These are phyloP conservation scores for Nycticebus coucang DNA, from an alignment of 2,113 vertebrate species.

Conservation along the genomic window DNA sequence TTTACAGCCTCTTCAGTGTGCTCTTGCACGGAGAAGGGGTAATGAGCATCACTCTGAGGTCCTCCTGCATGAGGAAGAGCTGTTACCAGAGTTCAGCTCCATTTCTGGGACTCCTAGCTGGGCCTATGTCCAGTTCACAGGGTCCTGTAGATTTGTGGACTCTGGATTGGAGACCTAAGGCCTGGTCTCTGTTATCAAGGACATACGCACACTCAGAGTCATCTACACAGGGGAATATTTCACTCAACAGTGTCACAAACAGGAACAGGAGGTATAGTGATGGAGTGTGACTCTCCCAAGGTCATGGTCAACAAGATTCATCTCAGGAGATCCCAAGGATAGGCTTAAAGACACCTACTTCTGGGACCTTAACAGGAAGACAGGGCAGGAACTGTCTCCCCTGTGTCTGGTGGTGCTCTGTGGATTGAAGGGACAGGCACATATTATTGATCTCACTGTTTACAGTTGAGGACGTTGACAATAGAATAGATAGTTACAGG, in stretches of 20 bases:
- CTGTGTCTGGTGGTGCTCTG: not conserved
- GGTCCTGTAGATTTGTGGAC: not conserved
- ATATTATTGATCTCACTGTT: not conserved
- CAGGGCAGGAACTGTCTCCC: not conserved
- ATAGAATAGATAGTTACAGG: not conserved
- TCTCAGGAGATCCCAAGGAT: not conserved
- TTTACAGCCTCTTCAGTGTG: not conserved
- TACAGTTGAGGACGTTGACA: not conserved
- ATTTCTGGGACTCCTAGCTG: not conserved
- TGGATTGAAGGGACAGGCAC: not conserved
- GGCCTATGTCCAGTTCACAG: not conserved
- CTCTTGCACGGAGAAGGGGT: conserved; percentile 80
- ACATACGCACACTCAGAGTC: not conserved
- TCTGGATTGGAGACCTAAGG: not conserved
- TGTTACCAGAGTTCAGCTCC: not conserved
- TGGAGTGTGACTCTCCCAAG: not conserved
- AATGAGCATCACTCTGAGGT: conserved; percentile 57
- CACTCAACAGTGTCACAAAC: not conserved
- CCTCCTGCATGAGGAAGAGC: conserved; percentile 70
- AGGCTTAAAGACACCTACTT: not conserved
- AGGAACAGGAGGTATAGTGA: not conserved
- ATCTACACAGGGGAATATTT: not conserved
- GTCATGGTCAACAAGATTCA: not conserved
- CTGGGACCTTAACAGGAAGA: rapidly evolving
- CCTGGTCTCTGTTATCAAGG: not conserved